Evolutionary conservation across 2,888 invertebrate species (phyloP), one percentile per base, ranked within the genome.

Genomic region (Bellardia bayeri): DNA sequence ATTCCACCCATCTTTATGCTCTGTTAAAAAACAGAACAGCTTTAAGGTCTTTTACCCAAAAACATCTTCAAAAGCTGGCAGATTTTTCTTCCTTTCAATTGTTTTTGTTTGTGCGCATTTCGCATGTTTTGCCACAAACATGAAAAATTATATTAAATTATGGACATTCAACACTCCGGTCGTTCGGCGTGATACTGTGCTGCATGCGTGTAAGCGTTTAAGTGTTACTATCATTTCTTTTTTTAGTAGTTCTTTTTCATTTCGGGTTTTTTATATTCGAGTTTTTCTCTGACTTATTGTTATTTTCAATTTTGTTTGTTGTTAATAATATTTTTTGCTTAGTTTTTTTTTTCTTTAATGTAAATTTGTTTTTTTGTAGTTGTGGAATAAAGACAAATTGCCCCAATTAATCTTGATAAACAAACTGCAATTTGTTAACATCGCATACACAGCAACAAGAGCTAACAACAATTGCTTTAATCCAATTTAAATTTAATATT

Each of bases 371-470:
- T 42, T 42, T 42, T 49, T n/a, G 45, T 23, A 14, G 51, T 37
- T 51, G 42, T 42, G 23, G 6, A 5, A 23, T 49, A 64, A 85
- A 82, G 51, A 87, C 79, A 87, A 85, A 87, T 87, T 87, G 64
- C n/a, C 37, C 79, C 85, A 79, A 87, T 87, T 87, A 85, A 87
- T 87, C 87, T 85, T 64, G 58, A 64, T 63, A 76, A 87, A 85
- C 74, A 82, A 85, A 82, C 84, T 85, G 78, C 64, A 87, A 87
- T 85, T 87, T 85, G 75, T 75, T 58, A 82, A 49, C 37, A 75
- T 68, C 8, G 42, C 45, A 45, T 45, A 11, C 45, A 45, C 45
- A 72, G 61, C 23, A 54, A 16, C 3, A 33, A 14, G 37, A 61
- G 74, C 33, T 14, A 37, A 42, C 63, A 69, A 58, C 54, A 40